Base-by-base conservation (phyloP, 1,140 invertebrate species). In the Neotoxoptera formosana region DNA sequence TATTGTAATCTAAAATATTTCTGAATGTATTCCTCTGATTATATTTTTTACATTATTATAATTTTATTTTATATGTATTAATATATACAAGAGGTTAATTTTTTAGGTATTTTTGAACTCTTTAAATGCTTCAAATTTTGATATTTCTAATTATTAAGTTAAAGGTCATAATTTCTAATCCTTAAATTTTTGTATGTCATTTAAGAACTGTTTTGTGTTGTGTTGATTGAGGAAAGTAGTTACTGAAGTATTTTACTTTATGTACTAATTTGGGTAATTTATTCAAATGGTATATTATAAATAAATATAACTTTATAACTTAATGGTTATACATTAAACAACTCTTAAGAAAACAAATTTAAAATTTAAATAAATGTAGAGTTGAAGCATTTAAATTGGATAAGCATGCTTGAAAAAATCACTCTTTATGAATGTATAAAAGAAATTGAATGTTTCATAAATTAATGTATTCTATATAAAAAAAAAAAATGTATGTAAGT, bases 21-120 rank as follows among this genome's bases (percentile, higher is more conserved):
- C 8, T 89, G n/a, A 48, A n/a, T 87, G 51, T 34, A 89, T 89
- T 53, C 23, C 20, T 34, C 11, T 56, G 9, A 25, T 89, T 89
- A 67, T 89, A 89, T 90, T 90, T 90, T 90, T 41, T 90, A 60
- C 88, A 45, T 90, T 41, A 47, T 41, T 45, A 25, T 60, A 36
- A 51, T 60, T 41, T 23, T n/a, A 88, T 53, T 53, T 34, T 51
- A 30, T 51, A 51, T 25, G 11, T 45, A n/a, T 67, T 2, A 60
- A 25, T 41, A 60, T 41, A 60, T 60, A n/a, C 30, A n/a, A 76
- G 14, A 76, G 8, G 60, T n/a, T 76, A 76, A 76, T 76, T 76
- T 76, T 41, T 76, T 76, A 76, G n/a, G 60, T 76, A n/a, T 76
- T n/a, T 76, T 76, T 76, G 60, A 30, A 30, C 21, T 23, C 4